Base-by-base conservation (phyloP, 2,113 vertebrate species). In the Amazona guildingii region DNA sequence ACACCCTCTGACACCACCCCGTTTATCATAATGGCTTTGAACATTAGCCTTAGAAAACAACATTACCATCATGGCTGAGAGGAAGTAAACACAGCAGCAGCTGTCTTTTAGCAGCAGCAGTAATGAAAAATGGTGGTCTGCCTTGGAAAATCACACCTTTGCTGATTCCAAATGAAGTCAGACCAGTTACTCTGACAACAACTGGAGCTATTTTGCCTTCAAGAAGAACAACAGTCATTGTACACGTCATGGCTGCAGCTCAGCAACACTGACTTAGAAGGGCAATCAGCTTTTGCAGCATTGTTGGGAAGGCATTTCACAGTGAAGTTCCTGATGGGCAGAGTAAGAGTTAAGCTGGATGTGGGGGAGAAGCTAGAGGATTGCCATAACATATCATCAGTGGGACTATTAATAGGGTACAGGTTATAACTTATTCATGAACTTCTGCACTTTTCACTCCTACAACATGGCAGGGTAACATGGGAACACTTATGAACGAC, bases 371-470 rank as follows among this genome's bases (percentile, higher is more conserved):
- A 93, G 24, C 31, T 69, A 76, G 77, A 93, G 80, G 90, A 78
- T 87, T 96, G 91, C 92, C 31, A 39, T 92, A 92, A 89, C 86
- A 41, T 96, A 95, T 93, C 86, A 96, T 96, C 92, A 91, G 74
- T 87, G 90, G 83, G 66, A 94, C 88, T 96, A 94, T 95, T 95
- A 96, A 95, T 92, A 96, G 83, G 83, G 92, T 95, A 91, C 83
- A 84, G 95, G 80, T 93, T 94, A 94, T 96, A 93, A 95, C 88
- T 96, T 93, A 96, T 96, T 94, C 90, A 96, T 97, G 95, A 96
- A 96, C 86, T 93, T 85, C 68, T 86, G 92, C 88, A 96, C 95
- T 96, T 94, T 96, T 94, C 91, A 95, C 81, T 95, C 57, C 12
- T 48, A 9, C 62, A 37, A 44, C 23, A 49, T 19, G 62, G 92